phyloP scores from a whole-genome alignment of 2,888 invertebrate species.

The Epiperipatus broadwayi region DNA sequence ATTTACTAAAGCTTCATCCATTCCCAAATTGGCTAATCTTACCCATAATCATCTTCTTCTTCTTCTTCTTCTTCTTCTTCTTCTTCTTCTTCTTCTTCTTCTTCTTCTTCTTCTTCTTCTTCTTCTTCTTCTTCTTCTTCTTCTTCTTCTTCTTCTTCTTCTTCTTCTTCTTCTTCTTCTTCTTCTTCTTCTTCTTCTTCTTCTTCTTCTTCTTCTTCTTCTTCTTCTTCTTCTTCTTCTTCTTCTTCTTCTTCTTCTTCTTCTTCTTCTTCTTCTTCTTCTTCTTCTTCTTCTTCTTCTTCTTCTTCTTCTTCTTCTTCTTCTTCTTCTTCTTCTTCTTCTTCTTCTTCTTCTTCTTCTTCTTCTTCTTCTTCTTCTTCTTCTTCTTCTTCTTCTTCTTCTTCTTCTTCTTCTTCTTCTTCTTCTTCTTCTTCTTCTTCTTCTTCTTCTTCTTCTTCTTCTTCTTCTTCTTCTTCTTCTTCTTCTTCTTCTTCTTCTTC shows the following conservation, averaged over 20 bases:
- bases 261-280: too few relatives aligned
- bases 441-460: not conserved
- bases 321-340: too few relatives aligned
- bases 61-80: constrained; percentile 6
- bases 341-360: too few relatives aligned
- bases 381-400: not conserved
- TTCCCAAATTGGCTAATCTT: too few relatives aligned
- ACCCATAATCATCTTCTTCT: constrained; percentile 1
- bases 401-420: constrained; percentile 9
- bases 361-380: too few relatives aligned
- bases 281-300: too few relatives aligned
- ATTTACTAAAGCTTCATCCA: too few relatives aligned
- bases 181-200: constrained; percentile 15
- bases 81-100: not conserved
- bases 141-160: constrained; percentile 12
- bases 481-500: constrained; percentile 1
- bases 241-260: too few relatives aligned
- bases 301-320: too few relatives aligned
- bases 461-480: constrained; percentile 7
- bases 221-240: too few relatives aligned
- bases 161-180: constrained; percentile 14
- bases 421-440: constrained; percentile 12
- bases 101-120: not conserved
- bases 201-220: too few relatives aligned
- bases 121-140: constrained; percentile 3